Evolutionary conservation across 2,888 invertebrate genomes (phyloP).

Genomic region (Meliscaeva auricollis): DNA sequence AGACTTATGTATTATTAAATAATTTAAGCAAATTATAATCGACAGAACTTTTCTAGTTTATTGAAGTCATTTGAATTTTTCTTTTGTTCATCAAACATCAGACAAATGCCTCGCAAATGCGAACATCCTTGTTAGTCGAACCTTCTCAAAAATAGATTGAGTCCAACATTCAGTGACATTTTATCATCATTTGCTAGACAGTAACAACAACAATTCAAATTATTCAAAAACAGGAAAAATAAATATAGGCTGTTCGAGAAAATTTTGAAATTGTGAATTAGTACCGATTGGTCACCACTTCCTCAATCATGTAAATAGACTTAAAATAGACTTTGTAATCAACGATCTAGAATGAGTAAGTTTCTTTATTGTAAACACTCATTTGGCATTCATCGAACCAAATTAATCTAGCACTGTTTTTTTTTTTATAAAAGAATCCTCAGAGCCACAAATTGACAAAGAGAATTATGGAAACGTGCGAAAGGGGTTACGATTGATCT

Average conservation of each 20-base stretch:
- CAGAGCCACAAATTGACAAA: neutral
- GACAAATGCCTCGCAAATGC: slow-evolving; percentile 76
- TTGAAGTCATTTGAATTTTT: neutral
- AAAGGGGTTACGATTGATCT: too few relatives aligned
- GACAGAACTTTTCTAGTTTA: too few relatives aligned
- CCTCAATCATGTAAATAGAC: too few relatives aligned
- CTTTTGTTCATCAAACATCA: slow-evolving; percentile 47
- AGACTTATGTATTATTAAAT: too few relatives aligned
- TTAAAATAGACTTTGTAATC: slow-evolving; percentile 24
- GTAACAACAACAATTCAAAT: neutral
- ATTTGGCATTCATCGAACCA: slow-evolving; percentile 56
- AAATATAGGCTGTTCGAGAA: too few relatives aligned
- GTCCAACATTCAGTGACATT: slow-evolving; percentile 70
- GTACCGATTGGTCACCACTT: too few relatives aligned
- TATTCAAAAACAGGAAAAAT: neutral
- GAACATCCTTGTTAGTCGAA: slow-evolving; percentile 65
- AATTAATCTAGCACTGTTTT: slow-evolving; percentile 46
- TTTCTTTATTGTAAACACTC: slow-evolving; percentile 59
- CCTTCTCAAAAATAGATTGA: slow-evolving; percentile 70
- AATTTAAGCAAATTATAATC: too few relatives aligned
- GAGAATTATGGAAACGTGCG: slow-evolving; percentile 45
- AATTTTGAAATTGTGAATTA: too few relatives aligned
- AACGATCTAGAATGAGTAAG: slow-evolving; percentile 61
- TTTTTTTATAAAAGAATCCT: slow-evolving; percentile 15
- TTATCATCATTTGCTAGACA: slow-evolving; percentile 67